These are phyloP conservation scores for Pantherophis alleghaniensis DNA, from an alignment of 2,797 vertebrate genomes.

Conservation along the genomic window DNA sequence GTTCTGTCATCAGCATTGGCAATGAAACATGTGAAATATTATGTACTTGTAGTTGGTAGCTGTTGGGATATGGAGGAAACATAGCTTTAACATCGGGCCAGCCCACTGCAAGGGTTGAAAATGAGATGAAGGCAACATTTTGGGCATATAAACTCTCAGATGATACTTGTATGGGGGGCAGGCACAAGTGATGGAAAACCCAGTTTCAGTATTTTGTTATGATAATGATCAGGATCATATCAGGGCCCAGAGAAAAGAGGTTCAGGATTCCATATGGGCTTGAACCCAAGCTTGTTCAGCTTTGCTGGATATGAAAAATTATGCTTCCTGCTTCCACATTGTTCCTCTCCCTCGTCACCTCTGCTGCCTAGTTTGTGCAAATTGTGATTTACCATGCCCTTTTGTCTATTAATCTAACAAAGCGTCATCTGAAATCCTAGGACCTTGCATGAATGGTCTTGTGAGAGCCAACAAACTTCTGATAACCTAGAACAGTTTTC, in stretches of 20 bases:
- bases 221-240: neutral
- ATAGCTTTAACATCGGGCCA: neutral
- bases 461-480: neutral
- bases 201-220: neutral
- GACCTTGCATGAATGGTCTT: neutral
- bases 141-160: neutral
- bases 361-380: neutral
- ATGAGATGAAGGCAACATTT: neutral
- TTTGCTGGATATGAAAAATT: neutral
- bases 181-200: neutral
- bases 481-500: neutral
- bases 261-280: neutral
- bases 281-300: neutral
- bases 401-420: neutral
- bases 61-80: neutral
- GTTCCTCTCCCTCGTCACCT: neutral
- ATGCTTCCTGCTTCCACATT: neutral
- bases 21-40: too few relatives aligned
- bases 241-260: neutral
- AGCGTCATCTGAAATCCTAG: too few relatives aligned
- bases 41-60: too few relatives aligned
- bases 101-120: neutral
- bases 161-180: neutral
- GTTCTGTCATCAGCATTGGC: too few relatives aligned
- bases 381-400: neutral